Percentiles rank a stretch among this genome's conserved stretches.
phyloP scores from a whole-genome alignment of 2,797 vertebrate species.

The Apogon talboti region DNA sequence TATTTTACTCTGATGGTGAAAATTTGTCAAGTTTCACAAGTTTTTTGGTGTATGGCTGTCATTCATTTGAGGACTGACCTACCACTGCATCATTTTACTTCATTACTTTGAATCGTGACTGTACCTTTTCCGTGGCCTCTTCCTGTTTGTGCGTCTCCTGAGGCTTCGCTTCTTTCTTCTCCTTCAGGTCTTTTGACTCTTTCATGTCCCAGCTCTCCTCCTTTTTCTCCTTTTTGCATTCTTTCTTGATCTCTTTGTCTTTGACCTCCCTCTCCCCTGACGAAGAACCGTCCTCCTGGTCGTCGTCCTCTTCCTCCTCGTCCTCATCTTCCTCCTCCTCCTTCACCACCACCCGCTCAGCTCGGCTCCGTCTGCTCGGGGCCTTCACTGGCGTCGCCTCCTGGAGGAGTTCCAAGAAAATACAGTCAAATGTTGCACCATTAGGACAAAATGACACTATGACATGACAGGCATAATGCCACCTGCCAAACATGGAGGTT shows the following conservation, averaged over 20 bases:
- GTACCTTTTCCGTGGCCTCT: conserved; percentile 89
- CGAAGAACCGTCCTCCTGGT: conserved; percentile 73
- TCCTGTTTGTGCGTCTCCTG: conserved; percentile 89
- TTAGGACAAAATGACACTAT: neutral
- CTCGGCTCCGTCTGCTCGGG: conserved; percentile 84
- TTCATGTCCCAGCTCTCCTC: conserved; percentile 89
- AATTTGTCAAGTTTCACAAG: too few species aligned
- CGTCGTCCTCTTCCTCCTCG: conserved; percentile 70
- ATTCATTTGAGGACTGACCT: neutral
- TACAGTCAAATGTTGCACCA: neutral
- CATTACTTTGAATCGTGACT: neutral
- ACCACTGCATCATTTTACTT: neutral
- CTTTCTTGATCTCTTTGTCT: conserved; percentile 86
- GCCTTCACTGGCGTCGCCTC: conserved; percentile 85
- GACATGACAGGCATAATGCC: too few species aligned
- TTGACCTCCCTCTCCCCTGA: conserved; percentile 87
- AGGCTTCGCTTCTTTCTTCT: conserved; percentile 89
- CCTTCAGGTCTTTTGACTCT: conserved; percentile 90
- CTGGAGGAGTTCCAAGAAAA: conserved; percentile 60
- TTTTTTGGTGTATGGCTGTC: too few species aligned
- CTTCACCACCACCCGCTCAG: conserved; percentile 84
- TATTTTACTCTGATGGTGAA: too few species aligned
- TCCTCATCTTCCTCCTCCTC: conserved; percentile 70
- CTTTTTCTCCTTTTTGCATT: conserved; percentile 90
- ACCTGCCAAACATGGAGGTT: too few species aligned